Conservation (phyloP, 2,888 invertebrate species). For the Flexamia atlantica region DNA sequence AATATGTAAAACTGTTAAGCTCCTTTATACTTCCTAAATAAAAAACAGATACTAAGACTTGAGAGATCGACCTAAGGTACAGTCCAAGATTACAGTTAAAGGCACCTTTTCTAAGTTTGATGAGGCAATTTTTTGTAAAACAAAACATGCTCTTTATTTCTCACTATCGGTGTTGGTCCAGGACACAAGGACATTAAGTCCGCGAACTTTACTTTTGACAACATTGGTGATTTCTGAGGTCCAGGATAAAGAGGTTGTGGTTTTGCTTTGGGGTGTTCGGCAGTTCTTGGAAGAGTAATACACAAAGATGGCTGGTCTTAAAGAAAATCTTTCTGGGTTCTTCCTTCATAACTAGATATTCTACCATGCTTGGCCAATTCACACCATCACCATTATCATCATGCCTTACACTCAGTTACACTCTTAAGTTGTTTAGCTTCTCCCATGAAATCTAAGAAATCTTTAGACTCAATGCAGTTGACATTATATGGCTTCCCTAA, state of each 20-base stretch:
- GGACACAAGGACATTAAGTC: conserved; percentile 30
- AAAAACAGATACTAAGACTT: too few species aligned
- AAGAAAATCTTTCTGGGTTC: conserved; percentile 50
- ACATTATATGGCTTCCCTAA: conserved; percentile 42
- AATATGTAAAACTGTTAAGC: too few species aligned
- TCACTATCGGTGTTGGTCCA: too few species aligned
- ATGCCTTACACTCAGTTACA: conserved; percentile 21
- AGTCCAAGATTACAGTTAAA: conserved; percentile 20
- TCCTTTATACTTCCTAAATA: too few species aligned
- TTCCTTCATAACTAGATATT: conserved; percentile 35
- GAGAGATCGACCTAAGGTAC: too few species aligned
- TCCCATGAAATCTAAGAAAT: conserved; percentile 54
- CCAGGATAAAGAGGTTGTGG: conserved; percentile 36
- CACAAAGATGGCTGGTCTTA: conserved; percentile 51
- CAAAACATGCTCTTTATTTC: too few species aligned
- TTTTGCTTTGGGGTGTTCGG: conserved; percentile 22
- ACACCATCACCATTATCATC: conserved; percentile 47
- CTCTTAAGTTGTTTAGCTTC: too few species aligned
- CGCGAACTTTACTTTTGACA: conserved; percentile 8
- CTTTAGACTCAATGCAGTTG: conserved; percentile 1
- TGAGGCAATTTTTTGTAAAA: conserved; percentile 37
- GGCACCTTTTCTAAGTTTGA: conserved; percentile 21
- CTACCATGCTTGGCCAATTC: conserved; percentile 53
- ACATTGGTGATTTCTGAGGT: conserved; percentile 9
- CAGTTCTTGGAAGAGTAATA: conserved; percentile 44